These are phyloP conservation scores for Lydus trimaculatus DNA, from an alignment of 2,888 invertebrate species.

Conservation along the genomic window DNA sequence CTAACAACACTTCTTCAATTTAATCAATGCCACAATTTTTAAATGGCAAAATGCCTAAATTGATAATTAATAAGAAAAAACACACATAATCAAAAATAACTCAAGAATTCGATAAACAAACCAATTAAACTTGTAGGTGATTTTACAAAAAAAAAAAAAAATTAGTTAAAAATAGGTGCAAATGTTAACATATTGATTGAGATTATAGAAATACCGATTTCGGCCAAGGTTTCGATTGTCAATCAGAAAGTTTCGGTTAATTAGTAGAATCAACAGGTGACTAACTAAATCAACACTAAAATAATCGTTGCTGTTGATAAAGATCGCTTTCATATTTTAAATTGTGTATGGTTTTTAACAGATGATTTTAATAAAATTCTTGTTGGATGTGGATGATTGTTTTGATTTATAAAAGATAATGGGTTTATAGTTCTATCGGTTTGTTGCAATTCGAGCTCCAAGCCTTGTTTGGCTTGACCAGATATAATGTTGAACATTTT, in stretches of 20 bases:
- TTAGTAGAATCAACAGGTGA: too few species aligned
- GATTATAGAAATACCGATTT: background rate
- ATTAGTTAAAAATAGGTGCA: background rate
- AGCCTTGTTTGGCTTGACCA: constrained; percentile 53
- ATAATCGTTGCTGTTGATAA: too few species aligned
- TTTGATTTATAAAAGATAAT: background rate
- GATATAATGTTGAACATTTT: constrained; percentile 41
- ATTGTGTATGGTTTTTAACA: too few species aligned
- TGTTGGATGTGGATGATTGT: background rate
- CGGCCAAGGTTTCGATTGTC: background rate
- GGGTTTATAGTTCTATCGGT: background rate
- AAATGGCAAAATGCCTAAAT: background rate
- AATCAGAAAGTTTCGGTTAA: too few species aligned
- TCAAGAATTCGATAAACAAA: background rate
- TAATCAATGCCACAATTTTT: too few species aligned
- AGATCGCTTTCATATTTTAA: too few species aligned
- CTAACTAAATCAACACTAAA: too few species aligned
- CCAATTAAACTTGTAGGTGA: constrained; percentile 20
- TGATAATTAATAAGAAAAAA: background rate
- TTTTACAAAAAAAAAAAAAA: background rate
- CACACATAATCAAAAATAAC: background rate
- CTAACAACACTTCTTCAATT: too few species aligned
- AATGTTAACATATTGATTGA: too few species aligned
- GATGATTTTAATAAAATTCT: too few species aligned
- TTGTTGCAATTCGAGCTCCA: constrained; percentile 49